These are phyloP conservation scores for Sylvia borin DNA, from an alignment of 2,797 vertebrate species.

Conservation along the genomic window DNA sequence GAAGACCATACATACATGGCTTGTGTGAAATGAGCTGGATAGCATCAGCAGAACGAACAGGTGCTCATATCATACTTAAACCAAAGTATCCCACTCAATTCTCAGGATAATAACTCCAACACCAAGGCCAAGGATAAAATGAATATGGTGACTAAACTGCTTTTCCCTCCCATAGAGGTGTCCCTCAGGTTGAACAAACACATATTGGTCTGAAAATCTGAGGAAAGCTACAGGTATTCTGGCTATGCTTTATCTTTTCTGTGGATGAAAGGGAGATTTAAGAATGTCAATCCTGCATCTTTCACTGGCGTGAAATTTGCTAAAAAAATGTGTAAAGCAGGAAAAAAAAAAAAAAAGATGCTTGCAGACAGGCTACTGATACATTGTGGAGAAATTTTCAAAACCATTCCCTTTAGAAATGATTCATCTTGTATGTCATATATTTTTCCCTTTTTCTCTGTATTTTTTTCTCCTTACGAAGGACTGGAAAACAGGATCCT, in stretches of 20 bases:
- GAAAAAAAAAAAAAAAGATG: background rate
- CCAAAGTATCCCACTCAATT: background rate
- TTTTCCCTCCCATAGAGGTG: background rate
- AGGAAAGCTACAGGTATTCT: conserved; percentile 6
- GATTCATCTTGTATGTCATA: conserved; percentile 2
- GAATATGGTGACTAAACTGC: background rate
- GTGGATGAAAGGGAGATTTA: conserved; percentile 9
- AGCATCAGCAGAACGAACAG: background rate
- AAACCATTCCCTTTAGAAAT: conserved; percentile 43
- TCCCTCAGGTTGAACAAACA: background rate
- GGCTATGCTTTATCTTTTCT: conserved; percentile 14
- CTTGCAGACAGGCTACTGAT: conserved; percentile 24
- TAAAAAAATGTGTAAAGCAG: conserved; percentile 35
- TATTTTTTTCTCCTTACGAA: conserved; percentile 27
- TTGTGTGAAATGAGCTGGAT: background rate
- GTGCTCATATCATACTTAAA: background rate
- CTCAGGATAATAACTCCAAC: background rate
- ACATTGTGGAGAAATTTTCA: conserved; percentile 29
- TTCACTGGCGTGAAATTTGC: conserved; percentile 25
- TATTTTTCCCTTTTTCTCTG: conserved; percentile 1
- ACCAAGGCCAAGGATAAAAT: conserved; percentile 3
- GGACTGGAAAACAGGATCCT: conserved; percentile 50
- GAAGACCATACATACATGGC: background rate
- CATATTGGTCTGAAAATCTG: background rate
- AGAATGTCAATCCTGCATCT: conserved; percentile 39